Evolutionary conservation across 2,888 invertebrate species (phyloP).

Genomic region (Saturnia japonica): DNA sequence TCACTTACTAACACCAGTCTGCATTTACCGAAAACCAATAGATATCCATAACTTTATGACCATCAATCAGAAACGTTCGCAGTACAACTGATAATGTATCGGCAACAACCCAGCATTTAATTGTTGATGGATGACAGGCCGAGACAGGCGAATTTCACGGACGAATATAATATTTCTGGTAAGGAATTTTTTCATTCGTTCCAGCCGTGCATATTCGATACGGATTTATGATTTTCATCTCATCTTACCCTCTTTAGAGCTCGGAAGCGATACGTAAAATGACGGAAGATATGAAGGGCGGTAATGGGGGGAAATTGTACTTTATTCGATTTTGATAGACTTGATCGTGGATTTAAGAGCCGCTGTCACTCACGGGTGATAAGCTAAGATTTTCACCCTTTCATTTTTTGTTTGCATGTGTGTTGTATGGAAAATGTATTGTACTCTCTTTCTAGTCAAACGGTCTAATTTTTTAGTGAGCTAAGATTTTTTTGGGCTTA

Average conservation of each 20-base stretch:
- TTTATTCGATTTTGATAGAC: constrained; percentile 81
- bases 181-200: constrained; percentile 61
- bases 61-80: constrained; percentile 74
- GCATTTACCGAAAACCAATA: constrained; percentile 54
- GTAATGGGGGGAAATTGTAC: constrained; percentile 80
- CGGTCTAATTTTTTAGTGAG: neutral
- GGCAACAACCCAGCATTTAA: constrained; percentile 74
- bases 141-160: constrained; percentile 61
- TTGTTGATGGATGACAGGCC: constrained; percentile 74
- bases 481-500: neutral
- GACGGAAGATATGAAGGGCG: constrained; percentile 79
- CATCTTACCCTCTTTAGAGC: constrained; percentile 72
- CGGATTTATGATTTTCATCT: constrained; percentile 80
- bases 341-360: constrained; percentile 73
- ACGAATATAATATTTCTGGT: constrained; percentile 56
- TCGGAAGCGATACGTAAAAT: constrained; percentile 81
- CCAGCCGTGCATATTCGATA: constrained; percentile 74
- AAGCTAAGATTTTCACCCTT: constrained; percentile 41
- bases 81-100: constrained; percentile 73
- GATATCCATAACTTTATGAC: constrained; percentile 56
- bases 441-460: neutral
- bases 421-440: neutral
- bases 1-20: constrained; percentile 63
- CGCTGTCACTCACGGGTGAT: constrained; percentile 59
- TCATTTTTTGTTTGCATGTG: constrained; percentile 33